Base-by-base conservation (phyloP, 2,888 invertebrate species). In the Nebria brevicollis region DNA sequence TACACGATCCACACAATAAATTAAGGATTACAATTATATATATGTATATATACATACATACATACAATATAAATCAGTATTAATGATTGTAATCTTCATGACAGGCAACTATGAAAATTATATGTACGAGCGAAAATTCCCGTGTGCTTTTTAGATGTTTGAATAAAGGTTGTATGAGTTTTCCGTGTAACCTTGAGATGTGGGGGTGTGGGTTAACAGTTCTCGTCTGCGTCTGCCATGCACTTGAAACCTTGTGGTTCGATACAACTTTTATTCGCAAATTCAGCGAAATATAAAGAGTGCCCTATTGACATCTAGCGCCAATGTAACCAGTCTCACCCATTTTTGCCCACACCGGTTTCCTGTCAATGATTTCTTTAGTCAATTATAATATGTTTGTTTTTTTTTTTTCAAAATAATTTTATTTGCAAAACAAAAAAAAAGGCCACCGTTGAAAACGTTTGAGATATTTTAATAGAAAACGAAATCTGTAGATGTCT, bases 281-380 rank as follows among this genome's bases (percentile, higher is more conserved):
- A 79, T 74, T 79, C 79, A 79, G 79, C 79, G 79, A 79, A 79
- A 79, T 79, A 79, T 79, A 79, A 79, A 79, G 74, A 79, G 79
- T 74, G 65, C 79, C 79, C 13, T 54, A 54, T 54, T 54, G 54
- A 54, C 54, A 54, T 54, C 54, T 54, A 54, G 54, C 54, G 54
- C 54, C 54, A 54, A 54, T 54, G 54, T 54, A 11, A 54, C 54
- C 54, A 54, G 54, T 54, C 13, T 54, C 13, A 6, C 54, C 8
- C 54, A 54, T 54, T 54, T 54, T 54, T 54, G 54, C 54, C 54
- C 54, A 54, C 54, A 54, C 54, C 54, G 54, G 54, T 13, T 34
- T 54, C 3, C 13, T 13, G 54, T 54, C 54, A 54, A 54, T 54
- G 54, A 8, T 54, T 54, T 54, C 54, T 54, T 11, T 3, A 54